These are phyloP conservation scores for Enteromius trimaculatus DNA, from an alignment of 2,797 vertebrate genomes.

Conservation along the genomic window DNA sequence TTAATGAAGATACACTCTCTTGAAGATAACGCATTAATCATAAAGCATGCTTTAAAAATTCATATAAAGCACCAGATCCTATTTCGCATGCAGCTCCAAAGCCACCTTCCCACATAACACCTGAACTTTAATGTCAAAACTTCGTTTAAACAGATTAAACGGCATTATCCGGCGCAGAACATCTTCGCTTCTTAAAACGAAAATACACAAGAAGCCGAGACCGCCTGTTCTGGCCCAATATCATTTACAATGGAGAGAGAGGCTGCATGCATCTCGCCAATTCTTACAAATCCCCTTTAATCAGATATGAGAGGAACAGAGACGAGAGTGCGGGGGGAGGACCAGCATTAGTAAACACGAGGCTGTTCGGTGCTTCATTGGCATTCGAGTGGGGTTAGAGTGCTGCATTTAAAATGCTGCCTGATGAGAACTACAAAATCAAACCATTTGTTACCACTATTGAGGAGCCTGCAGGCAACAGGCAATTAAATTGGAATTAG, in stretches of 20 bases:
- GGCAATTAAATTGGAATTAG: slow-evolving; percentile 99
- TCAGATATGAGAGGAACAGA: slow-evolving; percentile 96
- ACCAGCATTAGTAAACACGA: slow-evolving; percentile 99
- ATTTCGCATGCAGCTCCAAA: slow-evolving; percentile 15
- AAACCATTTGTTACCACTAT: slow-evolving; percentile 99
- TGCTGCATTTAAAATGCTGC: slow-evolving; percentile 99
- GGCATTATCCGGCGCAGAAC: background rate
- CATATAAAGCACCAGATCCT: background rate
- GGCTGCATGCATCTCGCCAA: slow-evolving; percentile 86
- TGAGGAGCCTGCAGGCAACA: slow-evolving; percentile 99
- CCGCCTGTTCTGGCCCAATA: slow-evolving; percentile 70
- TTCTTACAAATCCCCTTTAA: slow-evolving; percentile 95
- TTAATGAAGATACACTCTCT: slow-evolving; percentile 25
- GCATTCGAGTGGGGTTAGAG: slow-evolving; percentile 99
- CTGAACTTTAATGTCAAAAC: slow-evolving; percentile 34
- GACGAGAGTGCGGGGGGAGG: slow-evolving; percentile 86
- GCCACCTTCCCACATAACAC: background rate
- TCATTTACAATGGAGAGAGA: slow-evolving; percentile 92
- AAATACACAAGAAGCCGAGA: slow-evolving; percentile 39
- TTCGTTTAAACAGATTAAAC: slow-evolving; percentile 28
- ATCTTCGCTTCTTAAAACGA: slow-evolving; percentile 32
- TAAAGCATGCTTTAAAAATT: slow-evolving; percentile 29
- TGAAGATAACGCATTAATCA: slow-evolving; percentile 35
- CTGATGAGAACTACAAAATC: slow-evolving; percentile 99
- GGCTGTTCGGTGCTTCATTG: slow-evolving; percentile 99